Percentiles rank a stretch among this genome's conserved stretches.
phyloP scores from a whole-genome alignment of 1,140 invertebrate genomes.

The Drosophila arawakana region DNA sequence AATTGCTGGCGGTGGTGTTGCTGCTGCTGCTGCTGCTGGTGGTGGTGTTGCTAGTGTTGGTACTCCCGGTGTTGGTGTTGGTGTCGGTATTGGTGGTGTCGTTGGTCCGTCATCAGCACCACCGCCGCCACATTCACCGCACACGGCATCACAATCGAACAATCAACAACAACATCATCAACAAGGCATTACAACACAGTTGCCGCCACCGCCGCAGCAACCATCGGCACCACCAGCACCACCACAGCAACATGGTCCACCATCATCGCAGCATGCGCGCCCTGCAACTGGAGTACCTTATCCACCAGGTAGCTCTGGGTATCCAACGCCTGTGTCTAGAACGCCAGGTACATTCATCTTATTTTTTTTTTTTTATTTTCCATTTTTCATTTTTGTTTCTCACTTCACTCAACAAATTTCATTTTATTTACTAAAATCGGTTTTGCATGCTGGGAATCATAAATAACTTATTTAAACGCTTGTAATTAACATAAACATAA shows the following conservation, averaged over 20 bases:
- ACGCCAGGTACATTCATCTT: slow-evolving; percentile 84
- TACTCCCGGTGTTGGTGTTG: slow-evolving; percentile 38
- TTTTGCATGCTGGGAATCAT: slow-evolving; percentile 30
- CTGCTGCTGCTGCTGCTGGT: slow-evolving; percentile 44
- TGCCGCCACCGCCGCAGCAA: slow-evolving; percentile 51
- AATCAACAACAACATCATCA: slow-evolving; percentile 57
- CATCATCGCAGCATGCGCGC: slow-evolving; percentile 77
- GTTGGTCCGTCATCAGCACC: slow-evolving; percentile 54
- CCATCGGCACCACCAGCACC: slow-evolving; percentile 57
- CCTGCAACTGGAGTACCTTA: slow-evolving; percentile 79
- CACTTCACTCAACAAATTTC: slow-evolving; percentile 22
- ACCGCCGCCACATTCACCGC: slow-evolving; percentile 73
- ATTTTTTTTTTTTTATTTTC: slow-evolving; percentile 56
- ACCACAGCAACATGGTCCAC: slow-evolving; percentile 64
- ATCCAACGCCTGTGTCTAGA: slow-evolving; percentile 84
- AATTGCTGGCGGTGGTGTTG: slow-evolving; percentile 80
- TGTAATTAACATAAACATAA: slow-evolving; percentile 2
- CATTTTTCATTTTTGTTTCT: slow-evolving; percentile 36
- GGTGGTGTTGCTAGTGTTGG: slow-evolving; percentile 41
- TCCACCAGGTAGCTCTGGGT: slow-evolving; percentile 83
- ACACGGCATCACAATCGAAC: slow-evolving; percentile 55
- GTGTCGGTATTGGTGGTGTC: slow-evolving; percentile 45
- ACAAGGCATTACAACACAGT: slow-evolving; percentile 51
- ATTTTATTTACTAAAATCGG: slow-evolving; percentile 20
- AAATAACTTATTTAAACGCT: not conserved